phyloP scores from a whole-genome alignment of 1,140 invertebrate species.

The Heliconius nattereri region DNA sequence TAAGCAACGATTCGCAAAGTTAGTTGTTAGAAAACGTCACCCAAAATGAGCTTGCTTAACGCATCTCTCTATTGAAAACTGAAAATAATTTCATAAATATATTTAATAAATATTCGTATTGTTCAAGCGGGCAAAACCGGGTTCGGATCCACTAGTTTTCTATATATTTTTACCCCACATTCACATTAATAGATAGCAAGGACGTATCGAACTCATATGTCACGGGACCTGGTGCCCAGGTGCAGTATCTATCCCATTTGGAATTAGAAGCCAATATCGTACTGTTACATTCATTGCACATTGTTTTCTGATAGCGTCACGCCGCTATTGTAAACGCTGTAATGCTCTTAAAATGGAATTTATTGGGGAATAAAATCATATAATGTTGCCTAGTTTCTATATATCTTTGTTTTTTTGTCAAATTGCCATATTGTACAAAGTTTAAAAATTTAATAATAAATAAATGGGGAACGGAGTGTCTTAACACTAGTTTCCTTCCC shows the following conservation, averaged over 20 bases:
- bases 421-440: neutral
- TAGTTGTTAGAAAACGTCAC: too few species aligned
- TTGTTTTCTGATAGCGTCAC: constrained; percentile 32
- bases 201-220: constrained; percentile 52
- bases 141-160: too few species aligned
- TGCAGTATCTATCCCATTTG: constrained; percentile 65
- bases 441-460: neutral
- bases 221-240: constrained; percentile 58
- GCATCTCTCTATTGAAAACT: too few species aligned
- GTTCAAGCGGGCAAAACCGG: too few species aligned
- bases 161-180: neutral
- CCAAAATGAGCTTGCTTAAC: too few species aligned
- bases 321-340: constrained; percentile 23
- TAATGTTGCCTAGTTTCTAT: neutral
- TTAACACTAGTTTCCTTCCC: too few species aligned
- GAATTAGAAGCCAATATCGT: constrained; percentile 69
- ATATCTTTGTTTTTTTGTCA: neutral
- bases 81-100: too few species aligned
- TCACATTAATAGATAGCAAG: constrained; percentile 3
- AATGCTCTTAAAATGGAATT: constrained; percentile 28
- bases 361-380: constrained; percentile 25
- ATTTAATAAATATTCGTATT: too few species aligned
- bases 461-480: too few species aligned
- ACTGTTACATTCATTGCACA: constrained; percentile 31
- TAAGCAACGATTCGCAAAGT: too few species aligned